Percentiles rank a stretch among this genome's conserved stretches.
Conservation (phyloP, 2,888 invertebrate genomes). For the Neoaliturus tenellus region DNA sequence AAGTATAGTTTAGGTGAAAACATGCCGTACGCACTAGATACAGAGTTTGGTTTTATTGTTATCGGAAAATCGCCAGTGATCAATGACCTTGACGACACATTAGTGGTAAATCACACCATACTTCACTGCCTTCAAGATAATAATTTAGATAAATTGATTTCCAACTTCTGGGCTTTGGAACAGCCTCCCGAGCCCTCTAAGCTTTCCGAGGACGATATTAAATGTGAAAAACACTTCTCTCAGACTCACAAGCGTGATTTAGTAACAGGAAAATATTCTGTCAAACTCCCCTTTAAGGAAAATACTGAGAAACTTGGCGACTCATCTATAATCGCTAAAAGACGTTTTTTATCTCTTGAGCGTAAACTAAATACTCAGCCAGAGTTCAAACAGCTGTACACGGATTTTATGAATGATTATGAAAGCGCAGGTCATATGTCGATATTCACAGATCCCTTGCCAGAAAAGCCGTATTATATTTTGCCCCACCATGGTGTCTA, state of each 20-base stretch:
- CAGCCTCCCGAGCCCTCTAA: not conserved
- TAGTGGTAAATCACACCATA: conserved; percentile 25
- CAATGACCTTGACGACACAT: conserved; percentile 4
- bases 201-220: not conserved
- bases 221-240: not conserved
- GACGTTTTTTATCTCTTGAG: not conserved
- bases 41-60: conserved; percentile 5
- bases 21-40: too few relatives aligned
- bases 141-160: too few relatives aligned
- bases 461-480: not conserved
- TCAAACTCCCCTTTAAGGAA: not conserved
- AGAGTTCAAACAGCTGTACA: not conserved
- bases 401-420: not conserved
- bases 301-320: not conserved
- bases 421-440: conserved; percentile 3
- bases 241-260: not conserved
- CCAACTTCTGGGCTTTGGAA: too few relatives aligned
- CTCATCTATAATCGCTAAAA: not conserved
- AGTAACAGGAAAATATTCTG: not conserved
- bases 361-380: not conserved
- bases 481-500: not conserved
- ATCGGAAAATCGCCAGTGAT: conserved; percentile 1
- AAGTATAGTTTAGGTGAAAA: conserved; percentile 40
- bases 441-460: not conserved
- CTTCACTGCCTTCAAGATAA: not conserved